Percentiles rank a stretch among this genome's conserved stretches.
Conservation (phyloP, 2,888 invertebrate species). For the Ophioninae sp. region DNA sequence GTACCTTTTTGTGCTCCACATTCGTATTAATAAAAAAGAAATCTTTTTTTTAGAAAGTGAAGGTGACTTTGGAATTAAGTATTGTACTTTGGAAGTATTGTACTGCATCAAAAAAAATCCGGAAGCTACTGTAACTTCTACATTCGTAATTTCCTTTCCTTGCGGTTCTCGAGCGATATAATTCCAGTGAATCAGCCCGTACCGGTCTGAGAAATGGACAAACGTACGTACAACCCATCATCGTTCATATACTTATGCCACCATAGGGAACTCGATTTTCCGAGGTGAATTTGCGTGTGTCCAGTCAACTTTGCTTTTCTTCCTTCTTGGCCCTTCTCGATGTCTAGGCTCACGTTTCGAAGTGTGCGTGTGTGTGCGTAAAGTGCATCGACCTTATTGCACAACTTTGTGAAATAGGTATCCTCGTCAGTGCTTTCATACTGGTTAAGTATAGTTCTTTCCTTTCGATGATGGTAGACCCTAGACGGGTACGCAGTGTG, state of each 20-base stretch:
- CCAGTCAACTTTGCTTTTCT: constrained; percentile 18
- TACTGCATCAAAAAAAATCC: too few species aligned
- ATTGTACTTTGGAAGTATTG: too few species aligned
- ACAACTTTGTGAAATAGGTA: constrained; percentile 34
- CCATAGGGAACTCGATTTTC: constrained; percentile 5
- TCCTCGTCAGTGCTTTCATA: constrained; percentile 9
- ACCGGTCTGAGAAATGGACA: constrained; percentile 13
- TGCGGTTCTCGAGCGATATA: too few species aligned
- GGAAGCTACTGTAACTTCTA: too few species aligned
- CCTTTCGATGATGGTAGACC: background rate
- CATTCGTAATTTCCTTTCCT: too few species aligned
- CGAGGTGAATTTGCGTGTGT: constrained; percentile 23
- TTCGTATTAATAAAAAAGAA: too few species aligned
- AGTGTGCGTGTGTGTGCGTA: background rate
- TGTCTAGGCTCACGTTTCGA: constrained; percentile 4
- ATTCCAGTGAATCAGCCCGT: too few species aligned
- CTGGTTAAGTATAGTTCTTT: constrained; percentile 50
- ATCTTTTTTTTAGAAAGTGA: too few species aligned
- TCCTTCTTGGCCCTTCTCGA: background rate
- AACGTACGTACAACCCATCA: background rate
- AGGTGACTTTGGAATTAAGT: too few species aligned
- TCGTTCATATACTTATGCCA: constrained; percentile 8
- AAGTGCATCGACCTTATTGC: constrained; percentile 32
- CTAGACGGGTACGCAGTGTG: constrained; percentile 23
- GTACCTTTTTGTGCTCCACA: too few species aligned